Percentiles rank a stretch among this genome's conserved stretches.
phyloP scores from a whole-genome alignment of 2,888 invertebrate species.

The Aradus depressus region DNA sequence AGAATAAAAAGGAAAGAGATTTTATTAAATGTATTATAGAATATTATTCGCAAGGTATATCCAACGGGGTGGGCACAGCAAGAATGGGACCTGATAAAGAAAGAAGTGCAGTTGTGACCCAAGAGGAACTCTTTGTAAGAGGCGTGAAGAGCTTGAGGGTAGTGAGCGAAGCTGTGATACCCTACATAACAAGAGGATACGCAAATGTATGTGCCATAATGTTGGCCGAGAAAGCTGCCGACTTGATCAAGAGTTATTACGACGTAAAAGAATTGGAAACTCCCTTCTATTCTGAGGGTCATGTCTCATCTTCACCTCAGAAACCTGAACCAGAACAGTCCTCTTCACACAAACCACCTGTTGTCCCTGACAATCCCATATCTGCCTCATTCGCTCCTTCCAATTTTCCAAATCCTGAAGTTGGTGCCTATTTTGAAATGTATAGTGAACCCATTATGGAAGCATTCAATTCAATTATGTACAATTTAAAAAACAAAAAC shows the following conservation, averaged over 20 bases:
- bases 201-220: slow-evolving; percentile 11
- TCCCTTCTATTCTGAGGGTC: too few species aligned
- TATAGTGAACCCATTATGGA: too few species aligned
- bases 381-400: too few species aligned
- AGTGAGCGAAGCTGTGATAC: slow-evolving; percentile 11
- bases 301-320: too few species aligned
- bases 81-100: slow-evolving; percentile 13
- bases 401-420: too few species aligned
- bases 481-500: too few species aligned
- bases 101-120: background rate
- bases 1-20: background rate
- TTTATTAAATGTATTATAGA: background rate
- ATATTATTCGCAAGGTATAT: background rate
- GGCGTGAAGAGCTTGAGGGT: slow-evolving; percentile 9
- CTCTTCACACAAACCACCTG: too few species aligned
- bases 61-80: slow-evolving; percentile 8
- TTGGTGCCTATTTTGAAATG: too few species aligned
- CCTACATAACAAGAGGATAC: slow-evolving; percentile 3
- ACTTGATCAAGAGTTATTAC: slow-evolving; percentile 15
- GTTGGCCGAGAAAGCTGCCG: slow-evolving; percentile 14
- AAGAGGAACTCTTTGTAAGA: slow-evolving; percentile 1
- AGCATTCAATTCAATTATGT: too few species aligned
- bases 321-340: too few species aligned
- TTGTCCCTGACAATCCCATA: too few species aligned
- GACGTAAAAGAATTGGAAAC: too few species aligned